Percentiles rank a stretch among this genome's conserved stretches.
These are phyloP conservation scores for Motacilla tschutschensis DNA, from an alignment of 2,113 vertebrate genomes.

Conservation along the genomic window DNA sequence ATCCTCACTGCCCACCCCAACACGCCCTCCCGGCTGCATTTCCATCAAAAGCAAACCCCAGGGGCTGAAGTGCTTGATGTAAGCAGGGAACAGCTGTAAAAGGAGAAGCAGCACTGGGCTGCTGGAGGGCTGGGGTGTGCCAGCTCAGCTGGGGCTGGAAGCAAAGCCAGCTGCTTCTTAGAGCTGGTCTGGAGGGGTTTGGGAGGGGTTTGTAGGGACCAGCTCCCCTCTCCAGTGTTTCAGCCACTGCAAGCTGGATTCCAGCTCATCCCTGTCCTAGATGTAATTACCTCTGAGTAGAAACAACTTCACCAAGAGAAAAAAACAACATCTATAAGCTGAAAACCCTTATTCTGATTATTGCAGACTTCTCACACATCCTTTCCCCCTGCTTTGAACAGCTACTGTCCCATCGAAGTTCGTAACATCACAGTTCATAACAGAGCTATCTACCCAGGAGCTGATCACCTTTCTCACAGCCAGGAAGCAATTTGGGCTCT, in stretches of 20 bases:
- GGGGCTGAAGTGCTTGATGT: neutral
- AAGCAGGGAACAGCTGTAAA: neutral
- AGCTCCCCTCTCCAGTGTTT: neutral
- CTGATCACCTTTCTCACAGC: neutral
- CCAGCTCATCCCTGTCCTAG: neutral
- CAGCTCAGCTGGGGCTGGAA: neutral
- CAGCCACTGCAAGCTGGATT: neutral
- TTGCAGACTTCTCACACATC: neutral
- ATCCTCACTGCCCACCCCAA: neutral
- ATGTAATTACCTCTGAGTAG: neutral
- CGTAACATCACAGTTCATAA: neutral
- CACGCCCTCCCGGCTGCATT: neutral
- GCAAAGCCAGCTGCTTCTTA: neutral
- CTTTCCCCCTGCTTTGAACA: neutral
- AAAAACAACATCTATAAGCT: neutral
- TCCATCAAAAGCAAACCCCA: neutral
- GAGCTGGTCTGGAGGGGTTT: neutral
- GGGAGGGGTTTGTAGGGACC: neutral
- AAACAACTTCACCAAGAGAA: neutral
- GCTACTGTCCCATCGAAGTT: conserved; percentile 31
- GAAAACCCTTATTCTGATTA: neutral
- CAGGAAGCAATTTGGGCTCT: conserved; percentile 8
- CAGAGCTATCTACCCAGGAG: neutral
- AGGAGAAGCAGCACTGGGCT: neutral
- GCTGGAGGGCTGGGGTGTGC: neutral